Conservation (phyloP, 1,140 invertebrate genomes). For the Potamilus streckersoni region DNA sequence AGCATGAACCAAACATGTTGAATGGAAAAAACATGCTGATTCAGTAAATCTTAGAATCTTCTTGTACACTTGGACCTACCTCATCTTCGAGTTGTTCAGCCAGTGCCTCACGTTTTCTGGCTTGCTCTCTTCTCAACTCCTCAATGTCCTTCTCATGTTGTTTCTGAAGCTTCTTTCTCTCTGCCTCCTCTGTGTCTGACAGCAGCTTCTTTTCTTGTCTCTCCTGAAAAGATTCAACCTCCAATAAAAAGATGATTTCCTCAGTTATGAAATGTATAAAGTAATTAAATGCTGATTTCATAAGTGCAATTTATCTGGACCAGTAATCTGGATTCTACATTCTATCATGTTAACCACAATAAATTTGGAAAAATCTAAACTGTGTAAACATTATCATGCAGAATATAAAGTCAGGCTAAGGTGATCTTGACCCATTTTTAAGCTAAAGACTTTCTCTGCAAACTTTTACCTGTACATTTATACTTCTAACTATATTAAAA, state of each 20-base stretch:
- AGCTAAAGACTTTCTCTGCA: too few relatives aligned
- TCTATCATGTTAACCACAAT: neutral
- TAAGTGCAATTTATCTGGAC: neutral
- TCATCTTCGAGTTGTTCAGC: conserved; percentile 56
- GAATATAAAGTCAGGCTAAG: too few relatives aligned
- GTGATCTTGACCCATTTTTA: too few relatives aligned
- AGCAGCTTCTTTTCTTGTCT: conserved; percentile 46
- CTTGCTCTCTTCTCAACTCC: conserved; percentile 47
- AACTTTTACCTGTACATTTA: too few relatives aligned
- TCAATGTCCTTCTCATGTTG: conserved; percentile 59
- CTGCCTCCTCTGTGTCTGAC: conserved; percentile 46
- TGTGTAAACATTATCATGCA: too few relatives aligned
- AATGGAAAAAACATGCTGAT: too few relatives aligned
- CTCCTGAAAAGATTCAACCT: conserved; percentile 43
- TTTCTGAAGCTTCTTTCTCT: conserved; percentile 52
- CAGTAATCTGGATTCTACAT: neutral
- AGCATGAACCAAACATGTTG: too few relatives aligned
- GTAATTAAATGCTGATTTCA: neutral
- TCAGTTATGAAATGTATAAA: neutral
- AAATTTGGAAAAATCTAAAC: neutral
- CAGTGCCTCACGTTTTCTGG: conserved; percentile 49
- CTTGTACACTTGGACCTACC: conserved; percentile 33
- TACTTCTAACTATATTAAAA: too few relatives aligned
- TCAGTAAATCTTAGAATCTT: too few relatives aligned
- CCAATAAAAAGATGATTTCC: neutral